phyloP scores from a whole-genome alignment of 2,113 vertebrate genomes.

The Labeo catla region DNA sequence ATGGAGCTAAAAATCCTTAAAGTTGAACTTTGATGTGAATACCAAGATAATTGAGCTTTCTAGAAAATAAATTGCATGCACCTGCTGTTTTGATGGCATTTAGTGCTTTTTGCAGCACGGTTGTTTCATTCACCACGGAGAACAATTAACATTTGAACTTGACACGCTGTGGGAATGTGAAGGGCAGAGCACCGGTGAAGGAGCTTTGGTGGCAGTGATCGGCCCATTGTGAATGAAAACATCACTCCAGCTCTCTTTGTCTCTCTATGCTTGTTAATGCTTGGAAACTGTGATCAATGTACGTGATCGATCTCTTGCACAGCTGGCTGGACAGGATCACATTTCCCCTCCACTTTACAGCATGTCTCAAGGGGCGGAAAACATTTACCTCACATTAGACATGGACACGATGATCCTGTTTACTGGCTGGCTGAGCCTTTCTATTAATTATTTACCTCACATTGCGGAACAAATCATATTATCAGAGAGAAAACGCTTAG shows the following conservation, averaged over 20 bases:
- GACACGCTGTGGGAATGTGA: slow-evolving; percentile 29
- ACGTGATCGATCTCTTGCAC: slow-evolving; percentile 57
- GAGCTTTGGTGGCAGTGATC: slow-evolving; percentile 1
- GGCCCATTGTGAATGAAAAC: slow-evolving; percentile 32
- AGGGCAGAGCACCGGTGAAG: slow-evolving; percentile 27
- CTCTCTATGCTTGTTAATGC: slow-evolving; percentile 52
- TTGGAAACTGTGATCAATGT: slow-evolving; percentile 62
- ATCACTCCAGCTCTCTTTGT: slow-evolving; percentile 24
- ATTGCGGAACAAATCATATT: slow-evolving; percentile 51
- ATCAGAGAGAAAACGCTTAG: neutral
- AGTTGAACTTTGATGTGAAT: neutral
- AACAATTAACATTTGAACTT: slow-evolving; percentile 57
- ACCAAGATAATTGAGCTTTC: neutral
- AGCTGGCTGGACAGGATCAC: slow-evolving; percentile 53
- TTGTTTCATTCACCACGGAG: slow-evolving; percentile 49
- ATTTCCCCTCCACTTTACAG: slow-evolving; percentile 52
- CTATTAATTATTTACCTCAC: slow-evolving; percentile 56
- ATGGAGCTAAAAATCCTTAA: neutral
- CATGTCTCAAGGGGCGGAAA: slow-evolving; percentile 52
- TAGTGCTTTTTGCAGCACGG: neutral
- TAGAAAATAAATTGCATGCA: neutral
- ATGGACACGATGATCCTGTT: slow-evolving; percentile 56
- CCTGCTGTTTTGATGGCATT: neutral
- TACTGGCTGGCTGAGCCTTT: slow-evolving; percentile 48
- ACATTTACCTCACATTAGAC: slow-evolving; percentile 53